Evolutionary conservation across 2,888 invertebrate species (phyloP), one percentile per base, ranked within the genome.

Genomic region (Encarsia formosa): DNA sequence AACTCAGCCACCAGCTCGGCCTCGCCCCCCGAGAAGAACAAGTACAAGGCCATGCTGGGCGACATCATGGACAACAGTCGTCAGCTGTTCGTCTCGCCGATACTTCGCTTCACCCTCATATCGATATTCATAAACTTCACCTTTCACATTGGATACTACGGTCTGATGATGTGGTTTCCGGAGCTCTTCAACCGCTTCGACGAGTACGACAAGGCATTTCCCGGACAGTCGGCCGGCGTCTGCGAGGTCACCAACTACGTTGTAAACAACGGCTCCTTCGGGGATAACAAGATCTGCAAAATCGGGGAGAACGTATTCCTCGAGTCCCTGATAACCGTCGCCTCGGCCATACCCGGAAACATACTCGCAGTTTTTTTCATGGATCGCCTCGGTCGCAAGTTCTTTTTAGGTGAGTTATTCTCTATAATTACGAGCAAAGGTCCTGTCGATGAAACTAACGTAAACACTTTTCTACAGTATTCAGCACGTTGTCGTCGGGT

Each of bases 121-220:
- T 91, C 91, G 55, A 87, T 92, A 64, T 84, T 87, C 55, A 91
- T 94, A 69, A 92, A 93, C 71, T 91, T 93, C 71, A 91, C 92
- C 61, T 91, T 94, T 77, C 91, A 93, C 76, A 93, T 93, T 75
- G 94, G 89, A 50, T 95, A 93, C 75, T 95, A 95, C 73, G 94
- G 94, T 35, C 78, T 95, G 48, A 92, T 92, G 90, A 91, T 95
- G 90, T 95, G 95, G 95, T 93, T 94, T 77, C 94, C 94, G 0
- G 93, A 94, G 76, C 80, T 95, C 69, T 95, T 94, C 77, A 90
- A 88, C 72, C 86, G 93, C 41, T 91, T 90, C 73, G 89, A 91
- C 75, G 88, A 88, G 70, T 91, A 82, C 76, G 81, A 84, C 44
- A 79, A 81, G 46, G 77, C 79, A 26, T 83, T 87, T 74, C 84